A percentile compares a stretch with the other conserved stretches of the same genome.
These are phyloP conservation scores for Panulirus ornatus DNA, from an alignment of 1,140 invertebrate genomes.

Conservation along the genomic window DNA sequence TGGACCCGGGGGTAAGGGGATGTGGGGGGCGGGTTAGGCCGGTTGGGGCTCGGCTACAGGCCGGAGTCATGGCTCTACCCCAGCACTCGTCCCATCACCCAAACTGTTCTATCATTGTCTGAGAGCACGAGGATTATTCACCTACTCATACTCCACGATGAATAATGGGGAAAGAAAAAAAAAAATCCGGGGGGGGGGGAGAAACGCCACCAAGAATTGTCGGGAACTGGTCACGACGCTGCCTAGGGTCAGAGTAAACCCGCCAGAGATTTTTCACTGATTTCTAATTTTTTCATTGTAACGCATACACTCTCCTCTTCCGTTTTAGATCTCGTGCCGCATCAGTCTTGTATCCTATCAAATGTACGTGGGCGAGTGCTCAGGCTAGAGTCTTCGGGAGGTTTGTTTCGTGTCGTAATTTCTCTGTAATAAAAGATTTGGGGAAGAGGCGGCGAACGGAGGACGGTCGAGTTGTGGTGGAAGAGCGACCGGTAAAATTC, in stretches of 20 bases:
- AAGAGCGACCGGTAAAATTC: conserved; percentile 33
- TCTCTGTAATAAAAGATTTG: too few species aligned
- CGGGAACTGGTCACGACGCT: conserved; percentile 59
- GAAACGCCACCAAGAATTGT: conserved; percentile 59
- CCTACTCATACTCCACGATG: conserved; percentile 40
- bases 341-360: background rate
- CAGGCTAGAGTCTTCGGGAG: background rate
- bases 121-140: background rate
- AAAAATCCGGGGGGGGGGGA: background rate
- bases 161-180: conserved; percentile 34
- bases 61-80: too few species aligned
- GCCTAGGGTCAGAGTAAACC: conserved; percentile 21
- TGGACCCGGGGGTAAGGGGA: background rate
- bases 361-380: background rate
- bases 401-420: too few species aligned
- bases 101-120: background rate
- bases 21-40: background rate
- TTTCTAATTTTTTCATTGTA: conserved; percentile 46
- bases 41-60: too few species aligned
- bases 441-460: too few species aligned
- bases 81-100: background rate
- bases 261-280: conserved; percentile 17
- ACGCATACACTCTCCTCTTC: background rate
- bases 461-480: background rate
- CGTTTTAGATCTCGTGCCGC: background rate